Evolutionary conservation across 2,797 vertebrate species (phyloP), one percentile per base, ranked within the genome.

Genomic region (Kryptopterus vitreolus): DNA sequence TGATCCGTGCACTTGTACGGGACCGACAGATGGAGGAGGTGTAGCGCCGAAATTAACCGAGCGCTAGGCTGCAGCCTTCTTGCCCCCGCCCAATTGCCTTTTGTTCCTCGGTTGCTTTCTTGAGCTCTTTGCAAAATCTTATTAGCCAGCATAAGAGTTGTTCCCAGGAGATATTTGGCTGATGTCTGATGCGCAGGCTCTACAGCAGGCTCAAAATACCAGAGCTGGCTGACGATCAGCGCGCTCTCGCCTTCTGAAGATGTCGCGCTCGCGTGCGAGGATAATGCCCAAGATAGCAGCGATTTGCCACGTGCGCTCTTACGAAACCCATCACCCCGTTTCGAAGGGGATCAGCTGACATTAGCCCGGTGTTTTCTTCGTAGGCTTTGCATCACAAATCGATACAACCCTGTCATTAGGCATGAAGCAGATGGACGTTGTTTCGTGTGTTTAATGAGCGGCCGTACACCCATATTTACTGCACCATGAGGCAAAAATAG

Each of bases 161-260:
- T 86, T 89, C 91, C 89, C 87, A 35, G 85, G 90, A 90, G 90
- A 92, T 83, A 79, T 82, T 68, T 83, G 88, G 88, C 90, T 89
- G 83, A 88, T 74, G 83, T 79, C 81, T 79, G 79, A 86, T 88
- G 81, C 76, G 77, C 79, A 63, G 65, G 68, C 86, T 90, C 88
- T 86, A 89, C 87, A 86, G 57, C 43, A 69, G 73, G 35, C 81
- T 73, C 59, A 66, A 58, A 78, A 66, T 46, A 78, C 68, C 80
- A 48, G 80, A 22, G 80, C 80, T 72, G 75, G 75, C 75, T 82
- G 69, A 38, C 52, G 11, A 35, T 78, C 66, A 73, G 58, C 35
- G 9, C 16, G 2, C 24, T 33, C 31, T 12, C 38, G 38, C 38
- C 71, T 66, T 76, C 46, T 77, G 5, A 65, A 68, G 73, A 63